phyloP scores from a whole-genome alignment of 2,888 invertebrate genomes.

The Pachycephus smyrnensis region DNA sequence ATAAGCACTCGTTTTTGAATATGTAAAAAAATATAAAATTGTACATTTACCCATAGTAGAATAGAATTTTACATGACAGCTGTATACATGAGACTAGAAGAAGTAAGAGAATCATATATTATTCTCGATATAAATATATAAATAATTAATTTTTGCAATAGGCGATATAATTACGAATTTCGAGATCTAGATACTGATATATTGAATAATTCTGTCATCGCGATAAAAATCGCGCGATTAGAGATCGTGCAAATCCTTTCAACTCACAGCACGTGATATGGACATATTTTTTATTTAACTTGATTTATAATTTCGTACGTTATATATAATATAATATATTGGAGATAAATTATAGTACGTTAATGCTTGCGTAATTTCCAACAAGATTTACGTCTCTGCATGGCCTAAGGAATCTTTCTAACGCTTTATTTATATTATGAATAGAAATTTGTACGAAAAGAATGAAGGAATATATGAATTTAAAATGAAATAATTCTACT shows the following conservation, averaged over 20 bases:
- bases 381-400: neutral
- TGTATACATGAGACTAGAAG: neutral
- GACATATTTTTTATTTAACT: neutral
- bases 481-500: conserved; percentile 2
- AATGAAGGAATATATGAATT: conserved; percentile 7
- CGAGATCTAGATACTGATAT: neutral
- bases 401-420: neutral
- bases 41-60: neutral
- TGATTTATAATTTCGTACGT: neutral
- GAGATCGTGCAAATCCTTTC: neutral
- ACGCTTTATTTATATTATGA: neutral
- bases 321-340: neutral
- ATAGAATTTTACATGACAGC: neutral
- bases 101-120: neutral
- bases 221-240: no score
- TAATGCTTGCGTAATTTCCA: neutral
- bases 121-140: neutral
- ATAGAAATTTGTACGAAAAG: conserved; percentile 19
- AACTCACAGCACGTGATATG: neutral
- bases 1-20: neutral
- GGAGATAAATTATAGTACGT: neutral
- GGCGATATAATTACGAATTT: neutral
- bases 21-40: neutral
- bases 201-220: neutral
- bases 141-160: neutral